Base-by-base conservation (phyloP, 1,140 invertebrate species). In the Leguminivora glycinivorella region DNA sequence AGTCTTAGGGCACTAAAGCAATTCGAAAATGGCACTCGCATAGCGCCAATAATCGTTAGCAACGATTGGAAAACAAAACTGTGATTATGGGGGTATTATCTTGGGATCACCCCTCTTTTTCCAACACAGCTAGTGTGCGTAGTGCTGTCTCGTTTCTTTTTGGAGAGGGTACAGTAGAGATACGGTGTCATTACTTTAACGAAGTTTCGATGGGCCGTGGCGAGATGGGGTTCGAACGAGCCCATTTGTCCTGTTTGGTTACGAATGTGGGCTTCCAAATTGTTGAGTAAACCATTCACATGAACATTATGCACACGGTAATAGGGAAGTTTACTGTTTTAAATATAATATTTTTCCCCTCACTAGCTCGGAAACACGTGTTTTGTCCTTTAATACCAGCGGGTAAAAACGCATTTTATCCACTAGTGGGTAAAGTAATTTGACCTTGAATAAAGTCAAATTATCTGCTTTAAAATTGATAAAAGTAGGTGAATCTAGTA, bases 31-130 rank as follows among this genome's bases (percentile, higher is more conserved):
- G 83, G 88, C 83, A 77, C 80, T 85, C 85, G 84, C 91, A 92
- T 91, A 91, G 91, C 90, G 89, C 89, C 90, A 92, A 92, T 92
- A 92, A 92, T 91, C 91, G 92, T 92, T 92, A 91, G 84, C 83
- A 85, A 84, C 90, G 90, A 92, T 92, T 92, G 92, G 92, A 92
- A 92, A 92, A 92, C 92, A 92, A 92, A 92, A 92, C 85, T 92
- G 90, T 92, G 92, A 92, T 92, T 92, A 92, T 88, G 83, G 76
- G 58, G 87, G 87, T 79, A 89, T 89, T 89, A 91, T 88, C 84
- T 81, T 68, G 22, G 52, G 52, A 25, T 79, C 67, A 69, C 72
- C 72, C 47, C 67, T 85, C 85, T 68, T 81, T 78, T 73, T 89
- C 70, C 69, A 52, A 56, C 79, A 43, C 72, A 56, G 67, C 26